These are phyloP conservation scores for Callithrix jacchus DNA, from an alignment of 2,113 vertebrate genomes.

Conservation along the genomic window DNA sequence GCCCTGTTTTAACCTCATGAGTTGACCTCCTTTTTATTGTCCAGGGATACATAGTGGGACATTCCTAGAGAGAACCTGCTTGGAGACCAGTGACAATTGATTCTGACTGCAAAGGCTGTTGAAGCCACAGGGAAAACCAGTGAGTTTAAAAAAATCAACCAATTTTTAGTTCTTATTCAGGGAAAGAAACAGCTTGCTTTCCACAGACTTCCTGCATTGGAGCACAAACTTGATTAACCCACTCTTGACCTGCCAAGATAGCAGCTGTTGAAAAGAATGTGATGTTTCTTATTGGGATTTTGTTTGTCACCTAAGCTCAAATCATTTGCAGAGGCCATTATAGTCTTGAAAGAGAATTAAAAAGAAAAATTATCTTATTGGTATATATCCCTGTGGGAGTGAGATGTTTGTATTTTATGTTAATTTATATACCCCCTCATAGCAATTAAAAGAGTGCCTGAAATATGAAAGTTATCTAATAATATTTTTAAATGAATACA, in stretches of 20 bases:
- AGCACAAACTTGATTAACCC: constrained; percentile 49
- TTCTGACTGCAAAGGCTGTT: constrained; percentile 41
- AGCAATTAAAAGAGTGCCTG: background rate
- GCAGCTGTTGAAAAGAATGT: constrained; percentile 27
- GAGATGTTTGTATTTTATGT: background rate
- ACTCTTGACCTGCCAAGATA: background rate
- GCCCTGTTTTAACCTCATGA: background rate
- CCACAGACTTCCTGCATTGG: constrained; percentile 30
- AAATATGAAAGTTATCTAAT: background rate
- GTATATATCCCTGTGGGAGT: background rate
- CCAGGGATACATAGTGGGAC: background rate
- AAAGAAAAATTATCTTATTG: background rate
- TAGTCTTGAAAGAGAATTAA: background rate
- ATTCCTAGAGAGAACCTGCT: background rate
- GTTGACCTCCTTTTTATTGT: background rate
- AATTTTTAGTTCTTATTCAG: constrained; percentile 60
- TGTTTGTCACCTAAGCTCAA: background rate
- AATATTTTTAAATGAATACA: background rate
- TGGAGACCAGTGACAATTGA: constrained; percentile 43
- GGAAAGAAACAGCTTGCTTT: constrained; percentile 61
- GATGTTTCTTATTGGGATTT: background rate
- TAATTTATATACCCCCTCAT: background rate
- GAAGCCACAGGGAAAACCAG: constrained; percentile 52
- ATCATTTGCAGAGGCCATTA: background rate
- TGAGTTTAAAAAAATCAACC: constrained; percentile 53